Evolutionary conservation across 2,797 vertebrate species (phyloP), one percentile per base, ranked within the genome.

Genomic region (Arnoldichthys spilopterus): DNA sequence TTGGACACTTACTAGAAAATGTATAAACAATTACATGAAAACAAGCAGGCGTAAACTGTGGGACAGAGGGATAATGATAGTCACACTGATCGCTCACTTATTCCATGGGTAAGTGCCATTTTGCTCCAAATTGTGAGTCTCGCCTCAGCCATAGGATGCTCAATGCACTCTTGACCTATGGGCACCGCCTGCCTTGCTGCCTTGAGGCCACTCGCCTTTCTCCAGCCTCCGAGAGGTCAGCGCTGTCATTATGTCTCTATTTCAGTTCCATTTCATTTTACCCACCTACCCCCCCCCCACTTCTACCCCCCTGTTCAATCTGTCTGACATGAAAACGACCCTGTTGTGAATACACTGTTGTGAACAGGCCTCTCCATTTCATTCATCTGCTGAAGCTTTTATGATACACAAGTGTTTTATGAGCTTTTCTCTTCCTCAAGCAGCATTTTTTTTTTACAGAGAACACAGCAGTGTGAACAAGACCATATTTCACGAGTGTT

Each of bases 361-460:
- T 43, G 45, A 62, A 13, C 45, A 51, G 56, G 40, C 32, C 30
- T 40, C 18, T 8, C 40, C 20, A 2, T n/a, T 40, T 61, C 18
- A 59, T 74, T 62, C 30, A 62, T 62, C 59, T 62, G 2, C 59
- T 34, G 59, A 62, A 34, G 30, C 45, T 87, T 75, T 84, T 83
- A 43, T 85, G 76, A 69, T 62, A 11, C 30, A 2, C 75, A 22
- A 22, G 37, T 8, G 67, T 81, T 85, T 84, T 85, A 80, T 80
- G 83, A 56, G 77, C 79, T 76, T 54, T 73, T 64, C 47, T 28
- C 28, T 37, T 53, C 18, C 18, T 62, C 59, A 62, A 62, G 59
- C 59, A 34, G n/a, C 18, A 62, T 62, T 62, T 62, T 62, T 62
- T 62, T 62, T 62, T 62, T 62, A 62, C 59, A 62, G 18, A 62